Percentiles rank a stretch among this genome's conserved stretches.
Conservation (phyloP, 2,113 vertebrate species). For the Tragelaphus buxtoni region DNA sequence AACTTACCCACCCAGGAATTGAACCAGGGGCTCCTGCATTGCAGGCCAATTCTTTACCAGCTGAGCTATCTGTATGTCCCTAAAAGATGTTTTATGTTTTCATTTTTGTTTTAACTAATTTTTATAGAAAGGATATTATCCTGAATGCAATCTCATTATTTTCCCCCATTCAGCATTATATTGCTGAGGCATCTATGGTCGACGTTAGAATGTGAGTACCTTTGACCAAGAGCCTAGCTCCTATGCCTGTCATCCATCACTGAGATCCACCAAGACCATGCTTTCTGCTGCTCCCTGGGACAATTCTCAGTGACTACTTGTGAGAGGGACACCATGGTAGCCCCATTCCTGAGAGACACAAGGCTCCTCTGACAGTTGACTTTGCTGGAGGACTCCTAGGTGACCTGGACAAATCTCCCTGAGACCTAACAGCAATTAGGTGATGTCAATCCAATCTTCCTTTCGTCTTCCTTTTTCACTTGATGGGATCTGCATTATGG, state of each 20-base stretch:
- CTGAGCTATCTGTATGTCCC: neutral
- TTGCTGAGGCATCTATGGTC: neutral
- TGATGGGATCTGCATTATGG: rapidly evolving
- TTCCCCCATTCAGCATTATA: neutral
- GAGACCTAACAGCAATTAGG: neutral
- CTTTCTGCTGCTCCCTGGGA: neutral
- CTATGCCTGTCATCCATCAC: neutral
- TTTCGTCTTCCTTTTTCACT: neutral
- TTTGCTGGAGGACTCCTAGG: neutral
- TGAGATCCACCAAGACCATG: neutral
- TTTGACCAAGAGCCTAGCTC: neutral
- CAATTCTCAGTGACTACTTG: neutral
- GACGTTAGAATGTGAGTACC: neutral
- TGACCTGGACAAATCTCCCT: neutral
- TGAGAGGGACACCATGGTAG: neutral
- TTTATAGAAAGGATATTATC: neutral
- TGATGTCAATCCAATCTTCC: neutral
- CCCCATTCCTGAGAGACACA: neutral
- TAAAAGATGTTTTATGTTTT: neutral
- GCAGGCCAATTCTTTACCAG: neutral
- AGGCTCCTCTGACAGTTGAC: neutral
- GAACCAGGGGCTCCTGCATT: neutral
- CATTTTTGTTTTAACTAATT: neutral
- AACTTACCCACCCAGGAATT: neutral
- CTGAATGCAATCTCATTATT: neutral